Evolutionary conservation across 64 coral and sea anemone genomes (phyloP).

Genomic region (Stichodactyla mertensii): DNA sequence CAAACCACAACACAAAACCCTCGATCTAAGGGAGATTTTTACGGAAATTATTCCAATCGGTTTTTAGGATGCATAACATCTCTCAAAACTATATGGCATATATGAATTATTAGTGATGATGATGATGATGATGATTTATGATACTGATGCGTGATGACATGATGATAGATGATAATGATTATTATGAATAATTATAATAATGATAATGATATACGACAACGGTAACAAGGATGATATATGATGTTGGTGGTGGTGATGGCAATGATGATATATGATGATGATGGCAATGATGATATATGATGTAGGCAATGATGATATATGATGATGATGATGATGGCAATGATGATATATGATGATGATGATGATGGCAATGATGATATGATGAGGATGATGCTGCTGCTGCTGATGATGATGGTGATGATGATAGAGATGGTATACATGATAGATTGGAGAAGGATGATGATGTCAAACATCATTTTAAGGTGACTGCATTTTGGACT

Average conservation of each 20-base stretch:
- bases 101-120: too few relatives aligned
- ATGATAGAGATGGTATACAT: neutral
- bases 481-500: constrained; percentile 80
- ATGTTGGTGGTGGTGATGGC: neutral
- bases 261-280: neutral
- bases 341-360: neutral
- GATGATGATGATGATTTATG: too few relatives aligned
- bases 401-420: neutral
- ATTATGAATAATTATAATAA: neutral
- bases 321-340: neutral
- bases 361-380: neutral
- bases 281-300: neutral
- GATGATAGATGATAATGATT: neutral
- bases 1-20: too few relatives aligned
- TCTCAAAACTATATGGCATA: too few relatives aligned
- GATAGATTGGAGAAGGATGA: too few relatives aligned
- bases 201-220: neutral
- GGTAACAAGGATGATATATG: neutral
- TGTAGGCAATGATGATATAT: neutral
- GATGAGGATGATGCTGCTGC: neutral
- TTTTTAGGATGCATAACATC: too few relatives aligned
- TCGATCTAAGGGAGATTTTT: too few relatives aligned
- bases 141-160: neutral
- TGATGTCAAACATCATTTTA: neutral
- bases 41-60: too few relatives aligned